A percentile compares a stretch with the other conserved stretches of the same genome.
Conservation (phyloP, 2,113 vertebrate species). For the Ochotona princeps region DNA sequence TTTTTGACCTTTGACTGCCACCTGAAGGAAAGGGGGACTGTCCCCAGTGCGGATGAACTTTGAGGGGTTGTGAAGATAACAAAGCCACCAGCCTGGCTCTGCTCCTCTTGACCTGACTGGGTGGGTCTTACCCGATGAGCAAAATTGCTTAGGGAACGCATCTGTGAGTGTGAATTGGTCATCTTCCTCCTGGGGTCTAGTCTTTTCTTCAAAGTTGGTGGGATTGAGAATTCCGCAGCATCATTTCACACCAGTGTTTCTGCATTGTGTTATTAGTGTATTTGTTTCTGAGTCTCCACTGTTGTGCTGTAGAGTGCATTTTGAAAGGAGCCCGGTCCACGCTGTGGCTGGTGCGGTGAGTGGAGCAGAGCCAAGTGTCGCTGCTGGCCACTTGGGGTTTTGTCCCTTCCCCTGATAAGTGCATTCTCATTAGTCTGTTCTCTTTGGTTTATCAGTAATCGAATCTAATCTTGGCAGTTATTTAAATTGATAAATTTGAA, state of each 20-base stretch:
- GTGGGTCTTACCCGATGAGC: too few relatives aligned
- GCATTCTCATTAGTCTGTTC: background rate
- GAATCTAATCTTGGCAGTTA: background rate
- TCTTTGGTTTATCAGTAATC: background rate
- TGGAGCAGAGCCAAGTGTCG: background rate
- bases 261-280: background rate
- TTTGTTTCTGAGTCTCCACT: background rate
- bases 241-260: background rate
- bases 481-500: constrained; percentile 5
- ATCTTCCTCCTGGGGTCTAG: background rate
- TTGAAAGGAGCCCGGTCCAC: background rate
- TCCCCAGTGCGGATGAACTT: background rate
- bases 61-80: background rate
- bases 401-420: background rate
- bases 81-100: background rate
- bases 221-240: background rate
- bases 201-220: constrained; percentile 12
- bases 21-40: background rate
- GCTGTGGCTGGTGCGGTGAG: background rate
- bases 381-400: background rate
- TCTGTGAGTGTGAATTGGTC: background rate
- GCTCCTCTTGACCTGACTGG: background rate
- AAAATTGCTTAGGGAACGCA: background rate
- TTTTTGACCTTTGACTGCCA: background rate
- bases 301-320: background rate